Evolutionary conservation across 2,797 vertebrate species (phyloP).

Genomic region (Australoheros facetus): DNA sequence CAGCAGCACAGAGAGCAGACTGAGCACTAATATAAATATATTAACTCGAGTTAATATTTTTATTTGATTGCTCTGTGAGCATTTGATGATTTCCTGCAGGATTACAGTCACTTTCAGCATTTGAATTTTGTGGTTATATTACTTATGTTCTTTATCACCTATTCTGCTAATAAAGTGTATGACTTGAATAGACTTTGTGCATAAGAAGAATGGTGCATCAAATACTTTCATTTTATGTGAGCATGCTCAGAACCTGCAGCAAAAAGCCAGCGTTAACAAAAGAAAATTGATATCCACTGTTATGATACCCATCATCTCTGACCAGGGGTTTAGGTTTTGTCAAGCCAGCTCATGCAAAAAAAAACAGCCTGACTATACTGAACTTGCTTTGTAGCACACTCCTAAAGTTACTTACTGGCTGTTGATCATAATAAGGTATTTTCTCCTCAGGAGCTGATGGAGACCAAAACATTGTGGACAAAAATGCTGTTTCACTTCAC

Average conservation of each 20-base stretch:
- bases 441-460: too few relatives aligned
- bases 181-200: neutral
- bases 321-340: neutral
- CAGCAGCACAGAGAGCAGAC: too few relatives aligned
- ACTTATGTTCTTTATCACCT: neutral
- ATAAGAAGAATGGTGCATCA: neutral
- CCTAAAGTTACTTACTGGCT: neutral
- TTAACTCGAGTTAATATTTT: neutral
- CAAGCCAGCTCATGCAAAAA: neutral
- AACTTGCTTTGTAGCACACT: neutral
- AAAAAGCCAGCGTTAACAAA: neutral
- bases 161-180: neutral
- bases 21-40: neutral
- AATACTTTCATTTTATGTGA: neutral
- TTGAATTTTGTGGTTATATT: too few relatives aligned
- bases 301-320: neutral
- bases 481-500: neutral
- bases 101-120: neutral
- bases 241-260: neutral
- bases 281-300: neutral
- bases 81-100: neutral
- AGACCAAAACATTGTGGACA: too few relatives aligned
- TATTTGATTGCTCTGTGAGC: neutral
- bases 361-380: neutral
- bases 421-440: too few relatives aligned